phyloP scores from a whole-genome alignment of 1,140 invertebrate genomes.

The Papilio glaucus region DNA sequence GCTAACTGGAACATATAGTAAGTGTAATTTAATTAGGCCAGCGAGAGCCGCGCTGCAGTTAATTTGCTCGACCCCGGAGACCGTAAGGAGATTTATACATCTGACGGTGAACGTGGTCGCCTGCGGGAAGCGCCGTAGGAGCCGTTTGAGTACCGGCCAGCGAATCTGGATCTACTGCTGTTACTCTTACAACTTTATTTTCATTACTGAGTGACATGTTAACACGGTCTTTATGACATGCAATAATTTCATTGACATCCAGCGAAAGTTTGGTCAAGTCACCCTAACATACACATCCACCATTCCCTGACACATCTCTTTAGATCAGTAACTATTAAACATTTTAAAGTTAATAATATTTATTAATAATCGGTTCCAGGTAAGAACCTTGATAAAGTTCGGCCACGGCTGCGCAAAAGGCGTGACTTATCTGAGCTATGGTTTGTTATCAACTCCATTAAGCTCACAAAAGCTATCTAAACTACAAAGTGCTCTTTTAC shows the following conservation, averaged over 20 bases:
- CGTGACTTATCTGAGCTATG: background rate
- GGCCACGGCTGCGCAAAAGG: background rate
- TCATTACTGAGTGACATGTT: too few species aligned
- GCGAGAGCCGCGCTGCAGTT: background rate
- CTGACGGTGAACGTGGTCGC: background rate
- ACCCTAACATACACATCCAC: too few species aligned
- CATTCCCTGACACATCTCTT: background rate
- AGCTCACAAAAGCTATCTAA: slow-evolving; percentile 6
- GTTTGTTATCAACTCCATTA: slow-evolving; percentile 4
- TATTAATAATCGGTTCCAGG: background rate
- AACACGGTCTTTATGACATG: too few species aligned
- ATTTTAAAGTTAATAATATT: background rate
- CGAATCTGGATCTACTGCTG: too few species aligned
- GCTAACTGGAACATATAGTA: background rate
- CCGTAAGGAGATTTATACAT: background rate
- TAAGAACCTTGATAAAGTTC: background rate
- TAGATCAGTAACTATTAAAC: too few species aligned
- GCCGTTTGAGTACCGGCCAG: too few species aligned
- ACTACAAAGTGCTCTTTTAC: slow-evolving; percentile 19
- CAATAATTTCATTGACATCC: too few species aligned
- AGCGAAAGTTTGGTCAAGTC: too few species aligned
- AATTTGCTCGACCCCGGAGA: background rate
- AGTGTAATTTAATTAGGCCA: background rate
- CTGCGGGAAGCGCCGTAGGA: background rate
- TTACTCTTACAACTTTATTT: too few species aligned